A percentile compares a stretch with the other conserved stretches of the same genome.
Evolutionary conservation across 1,140 invertebrate genomes (phyloP).

Genomic region (Pseudomyrmex dendroicus): DNA sequence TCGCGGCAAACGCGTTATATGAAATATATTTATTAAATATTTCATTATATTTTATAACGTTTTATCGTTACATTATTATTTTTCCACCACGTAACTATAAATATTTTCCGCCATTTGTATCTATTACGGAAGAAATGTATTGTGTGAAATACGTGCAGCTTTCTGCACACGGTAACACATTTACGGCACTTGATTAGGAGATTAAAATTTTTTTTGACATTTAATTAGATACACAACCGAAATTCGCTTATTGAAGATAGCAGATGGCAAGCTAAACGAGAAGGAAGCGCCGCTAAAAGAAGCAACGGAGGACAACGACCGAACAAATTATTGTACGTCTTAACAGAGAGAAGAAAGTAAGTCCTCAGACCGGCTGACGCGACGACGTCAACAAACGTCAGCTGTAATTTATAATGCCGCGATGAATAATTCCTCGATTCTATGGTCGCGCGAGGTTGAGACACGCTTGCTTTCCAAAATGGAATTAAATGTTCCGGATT

Average conservation of each 20-base stretch:
- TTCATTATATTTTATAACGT: no score
- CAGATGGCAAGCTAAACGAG: neutral
- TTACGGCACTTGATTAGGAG: neutral
- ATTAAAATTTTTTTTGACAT: conserved; percentile 2
- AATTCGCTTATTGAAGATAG: conserved; percentile 2
- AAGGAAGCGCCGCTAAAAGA: conserved; percentile 16
- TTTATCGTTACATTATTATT: no score
- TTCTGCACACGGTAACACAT: neutral
- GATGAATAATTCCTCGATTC: conserved; percentile 58
- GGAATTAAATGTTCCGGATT: conserved; percentile 45
- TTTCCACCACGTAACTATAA: no score
- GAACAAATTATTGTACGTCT: conserved; percentile 51
- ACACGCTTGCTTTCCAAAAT: conserved; percentile 52
- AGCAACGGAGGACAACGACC: conserved; percentile 46
- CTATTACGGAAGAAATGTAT: no score
- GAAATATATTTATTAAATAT: no score
- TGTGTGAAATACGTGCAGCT: no score
- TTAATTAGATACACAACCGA: conserved; percentile 1
- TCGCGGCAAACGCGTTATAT: no score
- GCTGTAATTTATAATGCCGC: conserved; percentile 51
- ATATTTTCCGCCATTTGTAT: no score
- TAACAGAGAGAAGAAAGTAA: conserved; percentile 49
- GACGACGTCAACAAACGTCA: conserved; percentile 49
- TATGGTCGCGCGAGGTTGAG: conserved; percentile 30
- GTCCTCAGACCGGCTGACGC: conserved; percentile 36